phyloP scores from a whole-genome alignment of 2,888 invertebrate genomes.

The Drosophila fulvimacula region DNA sequence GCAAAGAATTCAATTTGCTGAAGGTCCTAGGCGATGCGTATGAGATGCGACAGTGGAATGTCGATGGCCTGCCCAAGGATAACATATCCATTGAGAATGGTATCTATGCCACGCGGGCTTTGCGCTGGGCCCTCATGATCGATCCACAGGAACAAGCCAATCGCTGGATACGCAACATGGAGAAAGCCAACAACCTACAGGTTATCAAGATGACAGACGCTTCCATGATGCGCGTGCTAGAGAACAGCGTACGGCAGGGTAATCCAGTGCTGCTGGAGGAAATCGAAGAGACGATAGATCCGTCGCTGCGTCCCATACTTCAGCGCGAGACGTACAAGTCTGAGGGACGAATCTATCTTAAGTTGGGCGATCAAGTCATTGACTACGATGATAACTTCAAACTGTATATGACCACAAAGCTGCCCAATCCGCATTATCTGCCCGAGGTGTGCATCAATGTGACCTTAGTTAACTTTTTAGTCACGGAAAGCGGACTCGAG shows the following conservation, averaged over 20 bases:
- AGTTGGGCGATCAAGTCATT: slow-evolving; percentile 94
- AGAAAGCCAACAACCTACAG: slow-evolving; percentile 89
- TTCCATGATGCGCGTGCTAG: slow-evolving; percentile 90
- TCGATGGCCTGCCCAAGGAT: slow-evolving; percentile 94
- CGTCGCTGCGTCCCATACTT: slow-evolving; percentile 92
- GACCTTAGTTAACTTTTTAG: slow-evolving; percentile 96
- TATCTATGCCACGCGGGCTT: slow-evolving; percentile 92
- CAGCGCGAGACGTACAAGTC: slow-evolving; percentile 90
- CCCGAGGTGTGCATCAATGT: slow-evolving; percentile 97
- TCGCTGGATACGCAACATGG: slow-evolving; percentile 96
- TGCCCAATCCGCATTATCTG: slow-evolving; percentile 96
- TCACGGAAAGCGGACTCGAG: slow-evolving; percentile 94
- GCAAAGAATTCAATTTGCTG: slow-evolving; percentile 89
- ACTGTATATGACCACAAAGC: slow-evolving; percentile 95
- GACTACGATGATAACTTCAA: slow-evolving; percentile 94
- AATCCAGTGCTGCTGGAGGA: slow-evolving; percentile 95
- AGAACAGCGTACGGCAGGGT: slow-evolving; percentile 92
- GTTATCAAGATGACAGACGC: slow-evolving; percentile 92
- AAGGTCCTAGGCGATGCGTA: slow-evolving; percentile 92
- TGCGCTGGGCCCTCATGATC: slow-evolving; percentile 95
- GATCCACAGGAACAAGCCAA: slow-evolving; percentile 98
- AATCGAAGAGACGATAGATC: slow-evolving; percentile 94
- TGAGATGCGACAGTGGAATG: slow-evolving; percentile 95
- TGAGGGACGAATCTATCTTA: slow-evolving; percentile 92
- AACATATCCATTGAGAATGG: slow-evolving; percentile 96